Percentiles rank a stretch among this genome's conserved stretches.
Conservation (phyloP, 2,888 invertebrate species). For the Eupithecia tripunctaria region DNA sequence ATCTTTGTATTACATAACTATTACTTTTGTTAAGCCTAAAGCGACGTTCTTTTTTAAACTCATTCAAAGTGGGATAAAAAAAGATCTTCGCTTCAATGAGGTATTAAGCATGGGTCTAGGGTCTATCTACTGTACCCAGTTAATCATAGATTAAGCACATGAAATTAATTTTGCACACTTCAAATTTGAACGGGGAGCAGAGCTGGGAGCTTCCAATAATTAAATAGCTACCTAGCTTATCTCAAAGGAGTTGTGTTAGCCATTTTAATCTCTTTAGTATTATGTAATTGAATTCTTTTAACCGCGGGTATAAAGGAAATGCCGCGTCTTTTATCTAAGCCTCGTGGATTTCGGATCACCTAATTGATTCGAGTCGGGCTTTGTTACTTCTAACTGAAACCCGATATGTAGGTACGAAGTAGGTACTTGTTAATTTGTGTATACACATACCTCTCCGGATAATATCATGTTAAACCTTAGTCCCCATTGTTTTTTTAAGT, state of each 20-base stretch:
- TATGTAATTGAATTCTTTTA: constrained; percentile 82
- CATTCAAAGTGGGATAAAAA: not conserved
- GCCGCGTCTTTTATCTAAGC: constrained; percentile 73
- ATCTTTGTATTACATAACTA: too few relatives aligned
- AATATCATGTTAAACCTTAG: not conserved
- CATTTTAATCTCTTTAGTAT: constrained; percentile 79
- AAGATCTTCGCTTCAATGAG: not conserved
- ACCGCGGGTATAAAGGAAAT: constrained; percentile 77
- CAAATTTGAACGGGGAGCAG: constrained; percentile 54
- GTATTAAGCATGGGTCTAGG: not conserved
- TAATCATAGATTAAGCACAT: constrained; percentile 27
- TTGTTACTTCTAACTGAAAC: constrained; percentile 60
- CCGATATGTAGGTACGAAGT: constrained; percentile 20
- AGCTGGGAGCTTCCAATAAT: constrained; percentile 62
- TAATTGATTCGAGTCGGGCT: constrained; percentile 72
- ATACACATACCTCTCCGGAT: not conserved
- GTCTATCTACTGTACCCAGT: not conserved
- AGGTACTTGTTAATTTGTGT: constrained; percentile 29
- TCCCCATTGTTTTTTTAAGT: not conserved
- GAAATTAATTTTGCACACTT: constrained; percentile 45
- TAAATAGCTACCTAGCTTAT: constrained; percentile 70
- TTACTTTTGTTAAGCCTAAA: too few relatives aligned
- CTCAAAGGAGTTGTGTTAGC: constrained; percentile 77
- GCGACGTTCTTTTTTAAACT: not conserved
- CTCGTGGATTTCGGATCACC: constrained; percentile 68